These are phyloP conservation scores for Bothrops jararaca DNA, from an alignment of 2,113 vertebrate species.

Conservation along the genomic window DNA sequence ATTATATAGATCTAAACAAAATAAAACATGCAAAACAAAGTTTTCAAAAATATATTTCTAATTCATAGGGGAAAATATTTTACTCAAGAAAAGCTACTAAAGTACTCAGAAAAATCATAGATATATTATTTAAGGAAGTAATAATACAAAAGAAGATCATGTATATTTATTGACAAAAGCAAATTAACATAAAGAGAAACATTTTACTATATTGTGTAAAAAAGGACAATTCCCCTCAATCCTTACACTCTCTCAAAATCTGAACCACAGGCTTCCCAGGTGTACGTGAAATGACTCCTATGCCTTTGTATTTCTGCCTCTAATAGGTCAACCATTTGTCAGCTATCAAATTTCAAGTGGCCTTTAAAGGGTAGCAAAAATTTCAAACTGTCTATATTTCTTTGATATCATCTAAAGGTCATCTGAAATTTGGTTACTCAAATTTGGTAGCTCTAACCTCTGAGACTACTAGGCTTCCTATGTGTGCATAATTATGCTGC, in stretches of 20 bases:
- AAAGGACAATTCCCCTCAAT: background rate
- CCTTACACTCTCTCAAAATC: background rate
- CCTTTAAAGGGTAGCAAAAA: too few relatives aligned
- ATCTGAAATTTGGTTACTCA: too few relatives aligned
- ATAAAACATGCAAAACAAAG: background rate
- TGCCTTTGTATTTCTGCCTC: background rate
- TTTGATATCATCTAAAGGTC: too few relatives aligned
- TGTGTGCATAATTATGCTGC: background rate
- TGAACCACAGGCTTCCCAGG: background rate
- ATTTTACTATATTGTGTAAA: background rate
- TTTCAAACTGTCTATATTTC: too few relatives aligned
- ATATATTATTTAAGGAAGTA: background rate
- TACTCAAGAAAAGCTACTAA: background rate
- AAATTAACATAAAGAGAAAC: background rate
- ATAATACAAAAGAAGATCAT: background rate
- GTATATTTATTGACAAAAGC: background rate
- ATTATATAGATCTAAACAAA: background rate
- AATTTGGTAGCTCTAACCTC: background rate
- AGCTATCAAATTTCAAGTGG: too few relatives aligned
- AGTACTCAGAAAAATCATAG: background rate
- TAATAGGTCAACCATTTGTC: too few relatives aligned
- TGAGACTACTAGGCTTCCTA: background rate
- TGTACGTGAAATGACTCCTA: background rate
- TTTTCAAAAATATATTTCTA: background rate
- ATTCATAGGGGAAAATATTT: background rate